These are phyloP conservation scores for Ascidia mentula DNA, from an alignment of 23 tunicate genomes.

Conservation along the genomic window DNA sequence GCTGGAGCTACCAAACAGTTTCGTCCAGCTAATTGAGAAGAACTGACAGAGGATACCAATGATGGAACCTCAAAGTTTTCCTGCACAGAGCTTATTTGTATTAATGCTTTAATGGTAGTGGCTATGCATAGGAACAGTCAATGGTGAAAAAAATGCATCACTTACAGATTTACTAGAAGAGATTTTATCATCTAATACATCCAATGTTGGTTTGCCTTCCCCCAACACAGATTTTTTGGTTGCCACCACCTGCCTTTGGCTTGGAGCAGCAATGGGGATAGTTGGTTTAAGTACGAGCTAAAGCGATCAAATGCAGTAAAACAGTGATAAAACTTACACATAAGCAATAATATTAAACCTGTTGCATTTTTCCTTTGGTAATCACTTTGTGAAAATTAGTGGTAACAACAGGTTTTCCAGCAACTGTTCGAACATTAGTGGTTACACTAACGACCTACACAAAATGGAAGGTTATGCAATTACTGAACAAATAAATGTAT, in stretches of 20 bases:
- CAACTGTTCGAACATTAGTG: background rate
- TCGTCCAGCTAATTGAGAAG: background rate
- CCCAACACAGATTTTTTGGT: background rate
- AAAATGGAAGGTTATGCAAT: no score
- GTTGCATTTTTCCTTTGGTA: background rate
- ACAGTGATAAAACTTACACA: background rate
- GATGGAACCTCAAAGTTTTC: background rate
- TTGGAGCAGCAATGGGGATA: background rate
- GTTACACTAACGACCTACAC: background rate
- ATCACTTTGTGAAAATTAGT: background rate
- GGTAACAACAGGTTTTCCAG: background rate
- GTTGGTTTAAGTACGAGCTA: constrained; percentile 1
- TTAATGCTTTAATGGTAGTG: background rate
- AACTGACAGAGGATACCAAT: background rate
- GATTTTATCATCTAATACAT: background rate
- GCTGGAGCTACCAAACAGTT: background rate
- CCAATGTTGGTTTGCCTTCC: background rate
- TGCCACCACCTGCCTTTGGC: background rate
- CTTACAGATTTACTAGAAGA: background rate
- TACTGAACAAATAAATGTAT: no score
- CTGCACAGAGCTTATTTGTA: background rate
- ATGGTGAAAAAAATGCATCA: background rate
- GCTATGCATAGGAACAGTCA: background rate
- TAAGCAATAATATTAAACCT: background rate
- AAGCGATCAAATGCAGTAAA: background rate